Conservation (phyloP, 2,888 invertebrate species). For the Cerastoderma edule region DNA sequence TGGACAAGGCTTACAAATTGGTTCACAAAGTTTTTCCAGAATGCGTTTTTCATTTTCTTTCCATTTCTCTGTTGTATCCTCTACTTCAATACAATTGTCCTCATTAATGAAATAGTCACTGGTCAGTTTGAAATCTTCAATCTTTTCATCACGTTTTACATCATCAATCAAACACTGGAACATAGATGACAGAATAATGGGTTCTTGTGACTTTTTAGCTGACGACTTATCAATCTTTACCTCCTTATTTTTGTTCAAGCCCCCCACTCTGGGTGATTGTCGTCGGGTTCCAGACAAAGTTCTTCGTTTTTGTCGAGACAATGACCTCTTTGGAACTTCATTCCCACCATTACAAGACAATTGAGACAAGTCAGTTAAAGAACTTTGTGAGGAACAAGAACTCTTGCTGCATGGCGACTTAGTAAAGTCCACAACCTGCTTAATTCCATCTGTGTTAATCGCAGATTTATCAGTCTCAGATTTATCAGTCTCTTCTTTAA, state of each 20-base stretch:
- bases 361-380: not conserved
- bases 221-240: too few species aligned
- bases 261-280: conserved; percentile 15
- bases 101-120: conserved; percentile 1
- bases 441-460: not conserved
- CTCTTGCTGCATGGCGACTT: too few species aligned
- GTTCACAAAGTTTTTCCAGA: too few species aligned
- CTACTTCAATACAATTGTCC: not conserved
- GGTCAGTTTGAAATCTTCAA: conserved; percentile 37
- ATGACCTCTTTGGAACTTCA: conserved; percentile 3
- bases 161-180: conserved; percentile 77
- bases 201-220: conserved; percentile 4
- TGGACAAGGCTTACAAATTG: too few species aligned
- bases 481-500: too few species aligned
- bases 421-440: too few species aligned
- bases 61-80: too few species aligned
- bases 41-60: too few species aligned
- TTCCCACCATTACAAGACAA: not conserved
- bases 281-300: not conserved
- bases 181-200: conserved; percentile 66
- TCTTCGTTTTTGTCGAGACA: conserved; percentile 25
- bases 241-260: too few species aligned
- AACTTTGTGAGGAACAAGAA: not conserved
- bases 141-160: conserved; percentile 57
- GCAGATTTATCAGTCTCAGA: too few species aligned